phyloP scores from a whole-genome alignment of 2,797 vertebrate species.

The Sebastes kiyomatsui region DNA sequence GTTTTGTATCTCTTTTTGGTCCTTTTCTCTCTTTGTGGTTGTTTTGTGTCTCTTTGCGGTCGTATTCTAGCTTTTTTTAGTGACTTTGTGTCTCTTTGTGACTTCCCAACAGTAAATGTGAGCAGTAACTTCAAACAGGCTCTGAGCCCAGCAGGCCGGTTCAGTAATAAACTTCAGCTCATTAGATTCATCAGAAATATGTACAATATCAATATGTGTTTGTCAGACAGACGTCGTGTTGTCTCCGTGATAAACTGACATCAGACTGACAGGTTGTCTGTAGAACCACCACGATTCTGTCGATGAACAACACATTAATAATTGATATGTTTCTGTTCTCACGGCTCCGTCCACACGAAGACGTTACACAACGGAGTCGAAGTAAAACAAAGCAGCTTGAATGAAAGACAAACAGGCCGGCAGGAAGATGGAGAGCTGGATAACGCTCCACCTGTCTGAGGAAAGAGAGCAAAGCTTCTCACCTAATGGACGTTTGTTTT shows the following conservation, averaged over 20 bases:
- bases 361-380: conserved; percentile 4
- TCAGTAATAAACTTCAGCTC: neutral
- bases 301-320: neutral
- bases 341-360: conserved; percentile 3
- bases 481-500: conserved; percentile 46
- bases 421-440: conserved; percentile 33
- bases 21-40: neutral
- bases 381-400: conserved; percentile 22
- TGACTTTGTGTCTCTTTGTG: neutral
- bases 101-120: no score
- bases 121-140: neutral
- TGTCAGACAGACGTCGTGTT: neutral
- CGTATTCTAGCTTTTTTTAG: neutral
- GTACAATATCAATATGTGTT: neutral
- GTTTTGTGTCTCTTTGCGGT: neutral
- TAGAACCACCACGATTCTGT: neutral
- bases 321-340: conserved; percentile 35
- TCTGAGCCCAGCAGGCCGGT: neutral
- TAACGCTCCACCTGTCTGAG: conserved; percentile 45
- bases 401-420: conserved; percentile 32
- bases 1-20: neutral
- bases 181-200: neutral
- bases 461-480: conserved; percentile 25
- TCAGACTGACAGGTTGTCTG: no score
- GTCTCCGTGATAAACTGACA: neutral